These are phyloP conservation scores for Neocrepidodera transversa DNA, from an alignment of 2,888 invertebrate species.

Conservation along the genomic window DNA sequence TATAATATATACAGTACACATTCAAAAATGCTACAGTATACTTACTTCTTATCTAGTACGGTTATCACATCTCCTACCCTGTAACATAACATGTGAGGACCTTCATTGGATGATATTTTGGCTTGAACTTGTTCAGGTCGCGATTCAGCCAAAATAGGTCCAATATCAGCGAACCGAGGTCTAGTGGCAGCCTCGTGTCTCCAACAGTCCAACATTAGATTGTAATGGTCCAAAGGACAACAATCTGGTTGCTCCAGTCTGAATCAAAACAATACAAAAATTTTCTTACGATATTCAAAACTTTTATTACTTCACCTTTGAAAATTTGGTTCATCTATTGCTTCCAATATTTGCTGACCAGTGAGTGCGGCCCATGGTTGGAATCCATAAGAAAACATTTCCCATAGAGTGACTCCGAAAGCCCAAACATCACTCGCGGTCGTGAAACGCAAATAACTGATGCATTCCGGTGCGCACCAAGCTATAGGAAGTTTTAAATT, in stretches of 20 bases:
- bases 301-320: no score
- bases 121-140: constrained; percentile 94
- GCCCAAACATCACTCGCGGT: constrained; percentile 98
- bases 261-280: constrained; percentile 1
- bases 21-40: constrained; percentile 24
- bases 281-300: background rate
- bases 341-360: constrained; percentile 88
- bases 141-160: constrained; percentile 78
- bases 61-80: constrained; percentile 90
- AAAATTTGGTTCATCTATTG: constrained; percentile 91
- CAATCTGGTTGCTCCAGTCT: constrained; percentile 88
- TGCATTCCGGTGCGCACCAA: constrained; percentile 99
- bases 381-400: constrained; percentile 98
- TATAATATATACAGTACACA: background rate
- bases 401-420: constrained; percentile 94
- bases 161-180: constrained; percentile 89
- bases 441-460: constrained; percentile 94
- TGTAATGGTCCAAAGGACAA: constrained; percentile 92
- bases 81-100: constrained; percentile 77
- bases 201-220: constrained; percentile 96
- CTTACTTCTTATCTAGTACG: constrained; percentile 83
- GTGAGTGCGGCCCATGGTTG: constrained; percentile 98
- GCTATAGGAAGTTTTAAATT: constrained; percentile 97
- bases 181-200: constrained; percentile 87
- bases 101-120: constrained; percentile 63